Conservation (phyloP, 2,113 vertebrate genomes). For the Paradisaea rubra region DNA sequence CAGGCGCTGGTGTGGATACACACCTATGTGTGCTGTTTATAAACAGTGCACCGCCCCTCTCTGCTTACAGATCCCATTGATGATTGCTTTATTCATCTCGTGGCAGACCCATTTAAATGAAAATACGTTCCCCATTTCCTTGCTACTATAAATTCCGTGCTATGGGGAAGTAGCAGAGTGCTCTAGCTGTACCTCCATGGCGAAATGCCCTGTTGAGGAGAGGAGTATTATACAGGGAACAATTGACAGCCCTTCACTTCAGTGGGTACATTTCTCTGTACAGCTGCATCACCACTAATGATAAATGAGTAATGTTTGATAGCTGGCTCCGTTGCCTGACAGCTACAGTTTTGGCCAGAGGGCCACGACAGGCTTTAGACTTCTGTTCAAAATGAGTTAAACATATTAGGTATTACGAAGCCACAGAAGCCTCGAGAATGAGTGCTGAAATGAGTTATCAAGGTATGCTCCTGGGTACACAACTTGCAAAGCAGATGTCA, state of each 20-base stretch:
- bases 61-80: constrained; percentile 25
- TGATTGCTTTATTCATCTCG: constrained; percentile 59
- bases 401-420: constrained; percentile 82
- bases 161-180: constrained; percentile 56
- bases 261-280: constrained; percentile 76
- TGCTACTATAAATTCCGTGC: constrained; percentile 61
- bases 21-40: neutral
- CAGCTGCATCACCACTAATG: constrained; percentile 79
- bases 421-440: constrained; percentile 78
- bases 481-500: constrained; percentile 90
- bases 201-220: constrained; percentile 74
- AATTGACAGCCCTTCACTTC: constrained; percentile 75
- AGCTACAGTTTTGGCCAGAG: constrained; percentile 88
- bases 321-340: constrained; percentile 79
- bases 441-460: constrained; percentile 84
- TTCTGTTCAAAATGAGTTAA: constrained; percentile 86
- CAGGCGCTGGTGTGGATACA: neutral
- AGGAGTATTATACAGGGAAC: constrained; percentile 69
- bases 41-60: neutral
- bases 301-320: constrained; percentile 86
- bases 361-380: constrained; percentile 81
- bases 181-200: constrained; percentile 56
- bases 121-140: constrained; percentile 59
- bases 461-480: constrained; percentile 84
- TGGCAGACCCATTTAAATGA: constrained; percentile 66